Evolutionary conservation across 1,140 invertebrate species (phyloP), one percentile per base, ranked within the genome.

Genomic region (Drosophila pallidifrons): DNA sequence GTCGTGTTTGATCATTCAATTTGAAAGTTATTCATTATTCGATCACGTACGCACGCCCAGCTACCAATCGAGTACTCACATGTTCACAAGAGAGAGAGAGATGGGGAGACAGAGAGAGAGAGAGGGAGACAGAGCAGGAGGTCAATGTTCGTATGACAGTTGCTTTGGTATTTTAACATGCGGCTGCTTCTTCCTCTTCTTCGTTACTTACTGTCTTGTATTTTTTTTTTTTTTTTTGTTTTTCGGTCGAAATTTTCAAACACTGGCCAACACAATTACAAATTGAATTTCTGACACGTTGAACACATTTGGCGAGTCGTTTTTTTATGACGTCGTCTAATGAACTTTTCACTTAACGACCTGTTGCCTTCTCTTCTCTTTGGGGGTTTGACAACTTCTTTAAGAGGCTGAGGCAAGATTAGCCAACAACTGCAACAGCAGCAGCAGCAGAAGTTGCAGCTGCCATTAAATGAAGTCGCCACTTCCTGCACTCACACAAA

Each of bases 11-110:
- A 88, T 88, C 82, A 88, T 88, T 88, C 85, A 88, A 88, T 88
- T 88, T 88, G 85, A 88, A 88, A 89, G 85, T 88, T 88, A 88
- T 88, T 88, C 85, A 89, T 89, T 88, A 89, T 89, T 87, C 86
- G 85, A 89, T 88, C 85, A 88, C 85, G 85, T 88, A 88, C 85
- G 81, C 64, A 61, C 63, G 69, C 69, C 76, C 65, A 72, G 59
- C 66, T 63, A 66, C 71, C 73, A 68, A 67, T 47, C 41, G 43
- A 66, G 38, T 65, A 54, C 43, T 46, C 54, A 11, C 52, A 45
- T 52, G 13, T 25, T n/a, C 52, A 15, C 28, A 55, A 25, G 41
- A 8, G 16, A 25, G 41, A 8, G 16, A 43, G 38, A 41, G 32
- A 25, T 13, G 2, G 8, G 30, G 43, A 46, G 8, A 15, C 15